These are phyloP conservation scores for Cheilinus undulatus DNA, from an alignment of 2,113 vertebrate species.

Conservation along the genomic window DNA sequence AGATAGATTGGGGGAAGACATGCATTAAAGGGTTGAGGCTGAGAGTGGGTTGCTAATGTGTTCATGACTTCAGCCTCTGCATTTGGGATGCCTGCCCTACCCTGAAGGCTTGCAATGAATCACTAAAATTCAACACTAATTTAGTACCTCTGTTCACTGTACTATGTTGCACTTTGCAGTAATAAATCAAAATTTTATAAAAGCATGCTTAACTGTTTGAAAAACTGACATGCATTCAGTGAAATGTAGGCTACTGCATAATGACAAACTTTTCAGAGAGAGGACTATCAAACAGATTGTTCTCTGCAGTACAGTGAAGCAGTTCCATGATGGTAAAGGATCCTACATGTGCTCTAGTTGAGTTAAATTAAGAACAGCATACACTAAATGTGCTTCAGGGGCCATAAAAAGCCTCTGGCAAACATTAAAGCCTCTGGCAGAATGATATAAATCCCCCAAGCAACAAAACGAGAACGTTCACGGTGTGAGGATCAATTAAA, in stretches of 20 bases:
- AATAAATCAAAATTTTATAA: neutral
- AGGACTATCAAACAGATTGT: neutral
- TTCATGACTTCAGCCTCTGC: no score
- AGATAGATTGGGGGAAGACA: no score
- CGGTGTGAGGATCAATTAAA: constrained; percentile 53
- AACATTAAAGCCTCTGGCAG: constrained; percentile 60
- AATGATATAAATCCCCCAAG: constrained; percentile 58
- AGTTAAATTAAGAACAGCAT: constrained; percentile 33
- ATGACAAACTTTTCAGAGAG: neutral
- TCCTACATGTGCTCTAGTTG: constrained; percentile 21
- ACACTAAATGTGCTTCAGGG: constrained; percentile 52
- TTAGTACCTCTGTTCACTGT: neutral
- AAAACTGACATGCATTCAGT: neutral
- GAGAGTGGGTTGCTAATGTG: no score
- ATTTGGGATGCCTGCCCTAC: no score
- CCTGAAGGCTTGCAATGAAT: constrained; percentile 5
- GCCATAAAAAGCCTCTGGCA: constrained; percentile 61
- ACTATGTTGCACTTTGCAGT: neutral
- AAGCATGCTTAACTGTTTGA: neutral
- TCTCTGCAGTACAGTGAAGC: constrained; percentile 17
- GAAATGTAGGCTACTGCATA: no score
- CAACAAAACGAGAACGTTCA: constrained; percentile 53
- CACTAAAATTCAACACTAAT: constrained; percentile 9
- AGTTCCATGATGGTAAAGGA: constrained; percentile 26
- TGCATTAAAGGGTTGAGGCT: no score